Percentiles rank a stretch among this genome's conserved stretches.
phyloP scores from a whole-genome alignment of 2,113 vertebrate species.

The Oryzias celebensis region DNA sequence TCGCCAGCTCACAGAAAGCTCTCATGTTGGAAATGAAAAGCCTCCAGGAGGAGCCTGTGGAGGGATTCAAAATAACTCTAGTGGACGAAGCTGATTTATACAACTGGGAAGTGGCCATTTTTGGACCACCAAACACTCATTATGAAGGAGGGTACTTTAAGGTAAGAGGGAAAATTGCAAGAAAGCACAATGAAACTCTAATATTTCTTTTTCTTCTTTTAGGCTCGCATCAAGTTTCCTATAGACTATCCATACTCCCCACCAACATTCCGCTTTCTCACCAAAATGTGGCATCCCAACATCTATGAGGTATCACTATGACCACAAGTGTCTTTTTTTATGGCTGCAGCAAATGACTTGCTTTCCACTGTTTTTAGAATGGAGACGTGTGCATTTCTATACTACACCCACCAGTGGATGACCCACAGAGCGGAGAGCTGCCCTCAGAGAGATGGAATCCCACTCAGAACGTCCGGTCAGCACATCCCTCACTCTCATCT shows the following conservation, averaged over 20 bases:
- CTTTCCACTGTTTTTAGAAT: conserved; percentile 75
- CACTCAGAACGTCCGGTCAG: conserved; percentile 95
- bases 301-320: conserved; percentile 86
- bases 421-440: conserved; percentile 96
- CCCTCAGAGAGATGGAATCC: conserved; percentile 98
- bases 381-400: conserved; percentile 98
- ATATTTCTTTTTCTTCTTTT: conserved; percentile 18
- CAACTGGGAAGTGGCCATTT: conserved; percentile 99
- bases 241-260: conserved; percentile 97
- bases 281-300: conserved; percentile 99
- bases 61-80: conserved; percentile 94
- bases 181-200: background rate
- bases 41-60: conserved; percentile 95
- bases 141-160: conserved; percentile 97
- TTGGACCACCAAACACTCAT: conserved; percentile 94
- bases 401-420: conserved; percentile 93
- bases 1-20: conserved; percentile 95
- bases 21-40: conserved; percentile 93
- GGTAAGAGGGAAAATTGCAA: conserved; percentile 70
- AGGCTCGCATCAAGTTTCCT: conserved; percentile 96
- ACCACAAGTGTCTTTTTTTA: background rate
- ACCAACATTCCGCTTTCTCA: conserved; percentile 94
- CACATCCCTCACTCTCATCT: conserved; percentile 3
- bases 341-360: background rate
- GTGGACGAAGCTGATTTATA: conserved; percentile 95